Percentiles rank a stretch among this genome's conserved stretches.
phyloP scores from a whole-genome alignment of 2,113 vertebrate species.

The Orcinus orca region DNA sequence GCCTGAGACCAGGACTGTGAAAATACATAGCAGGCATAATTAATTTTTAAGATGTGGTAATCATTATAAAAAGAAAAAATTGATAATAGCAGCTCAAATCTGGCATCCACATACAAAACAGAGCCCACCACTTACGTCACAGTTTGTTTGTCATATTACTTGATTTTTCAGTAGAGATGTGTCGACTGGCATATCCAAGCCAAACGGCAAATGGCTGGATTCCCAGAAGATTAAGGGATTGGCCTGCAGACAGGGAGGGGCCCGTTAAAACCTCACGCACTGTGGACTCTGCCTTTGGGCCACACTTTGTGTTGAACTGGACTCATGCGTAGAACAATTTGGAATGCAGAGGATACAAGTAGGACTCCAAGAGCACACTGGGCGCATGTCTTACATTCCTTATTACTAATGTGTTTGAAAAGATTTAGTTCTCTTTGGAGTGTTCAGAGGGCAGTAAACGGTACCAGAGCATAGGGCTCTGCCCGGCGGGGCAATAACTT shows the following conservation, averaged over 20 bases:
- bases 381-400: not conserved
- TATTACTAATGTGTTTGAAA: conserved; percentile 39
- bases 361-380: not conserved
- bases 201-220: not conserved
- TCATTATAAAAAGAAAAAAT: conserved; percentile 65
- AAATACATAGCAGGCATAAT: conserved; percentile 69
- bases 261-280: not conserved
- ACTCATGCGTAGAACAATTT: not conserved
- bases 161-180: conserved; percentile 40
- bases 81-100: conserved; percentile 51
- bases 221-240: not conserved
- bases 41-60: conserved; percentile 71
- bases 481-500: conserved; percentile 48
- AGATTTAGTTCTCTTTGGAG: conserved; percentile 34
- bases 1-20: conserved; percentile 62
- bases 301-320: not conserved
- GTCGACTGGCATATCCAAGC: conserved; percentile 3
- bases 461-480: not conserved
- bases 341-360: not conserved
- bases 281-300: not conserved
- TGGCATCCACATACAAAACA: conserved; percentile 58
- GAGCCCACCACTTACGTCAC: not conserved
- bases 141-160: conserved; percentile 44
- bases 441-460: conserved; percentile 41
- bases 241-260: not conserved